Conservation (phyloP, 2,797 vertebrate species). For the Pristis pectinata region DNA sequence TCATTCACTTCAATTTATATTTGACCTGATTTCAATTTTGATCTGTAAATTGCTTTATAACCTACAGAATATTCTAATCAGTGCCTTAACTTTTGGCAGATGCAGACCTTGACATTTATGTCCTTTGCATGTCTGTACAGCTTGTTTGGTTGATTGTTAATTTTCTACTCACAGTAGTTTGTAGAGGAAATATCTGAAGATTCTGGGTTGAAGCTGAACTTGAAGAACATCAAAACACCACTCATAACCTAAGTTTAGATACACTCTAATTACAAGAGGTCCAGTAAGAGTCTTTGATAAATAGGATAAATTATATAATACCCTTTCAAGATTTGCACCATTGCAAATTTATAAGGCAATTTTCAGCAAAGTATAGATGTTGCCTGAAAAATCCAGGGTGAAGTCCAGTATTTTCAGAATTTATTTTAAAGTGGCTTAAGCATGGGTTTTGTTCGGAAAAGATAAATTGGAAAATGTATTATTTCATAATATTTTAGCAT, state of each 20-base stretch:
- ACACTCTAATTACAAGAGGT: conserved; percentile 56
- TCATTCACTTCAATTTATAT: conserved; percentile 33
- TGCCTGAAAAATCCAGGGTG: neutral
- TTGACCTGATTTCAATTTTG: conserved; percentile 1
- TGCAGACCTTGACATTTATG: conserved; percentile 60
- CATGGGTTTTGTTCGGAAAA: neutral
- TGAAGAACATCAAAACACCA: conserved; percentile 47
- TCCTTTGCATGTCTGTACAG: conserved; percentile 51
- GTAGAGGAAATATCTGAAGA: neutral
- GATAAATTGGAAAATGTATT: conserved; percentile 21
- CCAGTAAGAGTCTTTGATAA: conserved; percentile 39
- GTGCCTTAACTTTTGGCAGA: conserved; percentile 82
- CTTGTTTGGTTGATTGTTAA: conserved; percentile 6
- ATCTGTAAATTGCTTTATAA: conserved; percentile 66
- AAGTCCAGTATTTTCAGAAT: neutral
- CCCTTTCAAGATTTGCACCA: neutral
- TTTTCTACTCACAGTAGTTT: conserved; percentile 14
- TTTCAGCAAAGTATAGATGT: neutral
- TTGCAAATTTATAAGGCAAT: neutral
- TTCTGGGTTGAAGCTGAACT: conserved; percentile 46
- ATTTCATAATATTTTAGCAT: neutral
- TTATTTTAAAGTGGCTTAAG: neutral
- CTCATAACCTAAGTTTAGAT: conserved; percentile 53
- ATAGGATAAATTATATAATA: neutral
- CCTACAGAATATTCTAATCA: conserved; percentile 76